phyloP scores from a whole-genome alignment of 2,888 invertebrate genomes.

The Drosophila quasianomalipes region DNA sequence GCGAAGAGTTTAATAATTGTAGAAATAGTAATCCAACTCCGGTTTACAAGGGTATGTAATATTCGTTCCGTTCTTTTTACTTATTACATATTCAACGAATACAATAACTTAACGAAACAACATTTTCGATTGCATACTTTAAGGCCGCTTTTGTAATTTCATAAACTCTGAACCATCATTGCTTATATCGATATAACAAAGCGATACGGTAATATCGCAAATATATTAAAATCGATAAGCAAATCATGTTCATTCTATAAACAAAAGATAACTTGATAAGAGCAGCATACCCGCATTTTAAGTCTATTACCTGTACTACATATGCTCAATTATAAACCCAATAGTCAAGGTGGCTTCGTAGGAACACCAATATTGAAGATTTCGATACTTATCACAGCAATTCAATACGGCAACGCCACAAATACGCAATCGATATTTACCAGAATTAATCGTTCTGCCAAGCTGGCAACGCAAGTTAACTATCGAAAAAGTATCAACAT shows the following conservation, averaged over 20 bases:
- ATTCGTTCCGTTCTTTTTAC: neutral
- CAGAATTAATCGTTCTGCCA: slow-evolving; percentile 14
- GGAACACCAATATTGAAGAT: neutral
- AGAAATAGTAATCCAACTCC: neutral
- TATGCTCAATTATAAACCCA: too few relatives aligned
- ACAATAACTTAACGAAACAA: slow-evolving; percentile 32
- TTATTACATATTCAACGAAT: slow-evolving; percentile 3
- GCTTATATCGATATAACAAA: neutral
- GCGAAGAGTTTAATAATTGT: neutral
- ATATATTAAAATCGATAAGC: neutral
- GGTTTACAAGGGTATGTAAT: neutral
- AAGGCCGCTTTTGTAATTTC: neutral
- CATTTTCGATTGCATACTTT: slow-evolving; percentile 38
- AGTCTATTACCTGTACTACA: neutral
- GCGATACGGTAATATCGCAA: neutral
- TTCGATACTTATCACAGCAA: neutral
- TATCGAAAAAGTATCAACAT: slow-evolving; percentile 31
- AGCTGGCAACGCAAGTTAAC: slow-evolving; percentile 21
- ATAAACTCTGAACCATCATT: neutral
- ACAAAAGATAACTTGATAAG: neutral
- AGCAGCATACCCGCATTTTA: too few relatives aligned
- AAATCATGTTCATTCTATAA: neutral
- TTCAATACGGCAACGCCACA: slow-evolving; percentile 26
- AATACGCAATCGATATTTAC: slow-evolving; percentile 42
- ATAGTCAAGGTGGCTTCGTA: neutral